Conservation (phyloP, 2,113 vertebrate species). For the Sinocyclocheilus grahami region DNA sequence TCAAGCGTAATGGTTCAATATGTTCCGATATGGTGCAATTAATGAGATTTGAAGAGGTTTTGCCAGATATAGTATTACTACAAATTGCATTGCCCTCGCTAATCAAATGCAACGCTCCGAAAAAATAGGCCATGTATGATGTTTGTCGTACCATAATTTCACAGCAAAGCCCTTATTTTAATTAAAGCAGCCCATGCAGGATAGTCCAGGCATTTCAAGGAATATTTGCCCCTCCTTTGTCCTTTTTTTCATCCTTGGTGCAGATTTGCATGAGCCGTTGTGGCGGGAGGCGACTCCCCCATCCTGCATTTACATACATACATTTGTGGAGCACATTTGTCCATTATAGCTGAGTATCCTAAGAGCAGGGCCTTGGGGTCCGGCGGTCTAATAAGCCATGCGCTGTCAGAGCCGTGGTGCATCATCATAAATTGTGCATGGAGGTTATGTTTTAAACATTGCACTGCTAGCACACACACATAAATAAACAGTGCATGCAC, state of each 20-base stretch:
- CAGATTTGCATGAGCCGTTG: constrained; percentile 36
- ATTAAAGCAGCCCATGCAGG: constrained; percentile 30
- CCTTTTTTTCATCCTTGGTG: constrained; percentile 44
- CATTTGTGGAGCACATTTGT: constrained; percentile 59
- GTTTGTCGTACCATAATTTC: constrained; percentile 8
- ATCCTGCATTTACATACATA: constrained; percentile 58
- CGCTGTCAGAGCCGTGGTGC: constrained; percentile 56
- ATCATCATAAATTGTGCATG: constrained; percentile 64
- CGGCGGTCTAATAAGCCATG: constrained; percentile 57
- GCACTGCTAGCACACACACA: constrained; percentile 28
- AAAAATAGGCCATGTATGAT: constrained; percentile 12
- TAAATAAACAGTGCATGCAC: constrained; percentile 14
- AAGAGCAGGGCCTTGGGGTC: constrained; percentile 58
- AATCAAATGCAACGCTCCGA: constrained; percentile 1
- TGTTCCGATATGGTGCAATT: constrained; percentile 30
- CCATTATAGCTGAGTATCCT: constrained; percentile 58
- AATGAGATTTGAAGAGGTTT: constrained; percentile 25
- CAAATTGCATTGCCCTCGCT: neutral
- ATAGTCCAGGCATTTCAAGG: constrained; percentile 48
- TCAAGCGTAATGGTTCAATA: constrained; percentile 13
- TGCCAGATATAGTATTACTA: constrained; percentile 31
- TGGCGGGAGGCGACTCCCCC: constrained; percentile 23
- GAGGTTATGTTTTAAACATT: constrained; percentile 64
- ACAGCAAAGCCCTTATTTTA: constrained; percentile 18
- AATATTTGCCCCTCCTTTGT: constrained; percentile 58